Evolutionary conservation across 2,888 invertebrate species (phyloP).

Genomic region (Lasioglossum lativentre): DNA sequence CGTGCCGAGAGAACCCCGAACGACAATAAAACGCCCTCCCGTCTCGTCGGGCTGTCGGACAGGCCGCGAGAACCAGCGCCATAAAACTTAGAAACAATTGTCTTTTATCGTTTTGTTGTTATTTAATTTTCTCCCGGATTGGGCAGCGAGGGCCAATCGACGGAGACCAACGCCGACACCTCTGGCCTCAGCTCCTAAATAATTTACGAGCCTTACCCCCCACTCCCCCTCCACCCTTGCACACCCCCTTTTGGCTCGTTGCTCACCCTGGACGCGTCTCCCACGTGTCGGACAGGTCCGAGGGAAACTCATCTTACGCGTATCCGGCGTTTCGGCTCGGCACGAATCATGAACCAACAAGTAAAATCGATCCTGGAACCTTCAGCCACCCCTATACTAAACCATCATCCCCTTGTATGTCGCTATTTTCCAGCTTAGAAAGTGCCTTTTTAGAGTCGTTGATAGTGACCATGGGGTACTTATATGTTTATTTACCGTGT

Average conservation of each 20-base stretch:
- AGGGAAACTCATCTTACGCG: constrained; percentile 2
- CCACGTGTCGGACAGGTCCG: constrained; percentile 24
- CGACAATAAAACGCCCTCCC: constrained; percentile 73
- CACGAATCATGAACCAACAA: background rate
- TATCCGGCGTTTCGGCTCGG: background rate
- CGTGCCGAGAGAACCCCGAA: constrained; percentile 58
- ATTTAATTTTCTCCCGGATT: constrained; percentile 83
- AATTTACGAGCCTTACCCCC: constrained; percentile 77
- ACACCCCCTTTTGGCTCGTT: constrained; percentile 9
- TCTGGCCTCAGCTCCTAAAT: constrained; percentile 78
- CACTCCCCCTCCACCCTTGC: constrained; percentile 22
- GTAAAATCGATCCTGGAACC: constrained; percentile 1
- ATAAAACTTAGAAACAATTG: constrained; percentile 85
- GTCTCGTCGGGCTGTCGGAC: constrained; percentile 75
- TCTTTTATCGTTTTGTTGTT: constrained; percentile 85
- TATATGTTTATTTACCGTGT: background rate
- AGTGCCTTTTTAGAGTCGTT: background rate
- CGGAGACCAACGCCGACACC: constrained; percentile 68
- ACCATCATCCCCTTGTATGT: background rate
- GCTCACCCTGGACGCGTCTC: constrained; percentile 5
- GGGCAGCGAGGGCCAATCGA: constrained; percentile 69
- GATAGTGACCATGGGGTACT: background rate
- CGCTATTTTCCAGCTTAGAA: background rate
- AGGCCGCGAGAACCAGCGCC: constrained; percentile 73
- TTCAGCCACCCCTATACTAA: background rate